Evolutionary conservation across 2,888 invertebrate species (phyloP), one percentile per base, ranked within the genome.

Genomic region (Phaonia tiefii): DNA sequence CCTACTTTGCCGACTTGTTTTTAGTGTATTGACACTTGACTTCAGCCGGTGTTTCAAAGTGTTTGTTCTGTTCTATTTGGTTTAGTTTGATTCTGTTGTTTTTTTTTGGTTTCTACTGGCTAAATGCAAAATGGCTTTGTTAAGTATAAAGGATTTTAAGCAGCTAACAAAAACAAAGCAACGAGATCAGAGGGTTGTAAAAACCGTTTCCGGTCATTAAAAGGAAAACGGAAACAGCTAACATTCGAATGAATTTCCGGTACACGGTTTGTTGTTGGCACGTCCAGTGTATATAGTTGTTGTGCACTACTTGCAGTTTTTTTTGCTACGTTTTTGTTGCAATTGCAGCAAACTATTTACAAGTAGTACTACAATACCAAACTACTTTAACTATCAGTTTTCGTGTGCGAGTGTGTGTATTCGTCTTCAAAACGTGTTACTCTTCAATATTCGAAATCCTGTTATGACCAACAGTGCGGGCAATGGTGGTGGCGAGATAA

Each of bases 141-240:
- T 65, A 31, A 66, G 66, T 44, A 70, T 66, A 76, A 75, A 65
- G 13, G 56, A 39, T 65, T 56, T 56, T 15, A 13, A n/a, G 31
- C 31, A 8, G 71, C 65, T 11, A 44, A 22, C 71, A 74, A 75
- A 63, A 75, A 83, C 75, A 73, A 31, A 31, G 60, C 67, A 78
- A 82, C 76, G 56, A 83, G 77, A 80, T 83, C 84, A 86, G 84
- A 85, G 84, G 84, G 77, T 84, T 85, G 85, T 84, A 84, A 84
- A 85, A 86, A 85, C 85, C 84, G 85, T 86, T 86, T 89, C 88
- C 88, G 87, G 87, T 88, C 87, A 88, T 88, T 89, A 88, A 87
- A 89, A 88, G 87, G 87, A 87, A 87, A 86, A 87, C 90, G 90
- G 90, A 90, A 90, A 88, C 89, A 88, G 88, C 88, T 87, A 89